Base-by-base conservation (phyloP, 2,888 invertebrate genomes). In the Callinectes sapidus region DNA sequence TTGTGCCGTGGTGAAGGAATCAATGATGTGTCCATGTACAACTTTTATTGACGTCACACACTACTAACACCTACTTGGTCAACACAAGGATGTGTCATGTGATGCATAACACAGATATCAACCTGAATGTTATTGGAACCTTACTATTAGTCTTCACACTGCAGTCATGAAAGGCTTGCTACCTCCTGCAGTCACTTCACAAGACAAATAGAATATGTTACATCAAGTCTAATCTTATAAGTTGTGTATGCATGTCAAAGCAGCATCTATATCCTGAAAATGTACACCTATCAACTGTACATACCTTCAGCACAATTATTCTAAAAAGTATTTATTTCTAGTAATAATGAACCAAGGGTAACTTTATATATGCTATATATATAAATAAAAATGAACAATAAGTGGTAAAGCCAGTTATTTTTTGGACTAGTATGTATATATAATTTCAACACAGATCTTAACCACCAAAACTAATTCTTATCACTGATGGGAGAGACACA, bases 41-140 rank as follows among this genome's bases (percentile, higher is more conserved):
- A 81, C 81, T 32, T 81, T 81, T 81, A 81, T 81, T 81, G 81
- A 81, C 81, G n/a, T 81, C 32, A 81, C 81, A 81, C 81, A 81
- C 81, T n/a, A 81, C 81, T 35, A 81, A 3, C 28, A 35, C 81
- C 81, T 35, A 14, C 35, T 81, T 81, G 81, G 81, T 81, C 81
- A 81, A 81, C 81, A 35, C 81, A 35, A 35, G 14, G 18, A 13
- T 35, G 81, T 35, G n/a, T 71, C 35, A n/a, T 61, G 35, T 81
- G 81, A 35, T 16, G 35, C 81, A 35, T 16, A 81, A 23, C 81
- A 32, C 13, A 32, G 81, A 35, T 32, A 81, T 28, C 77, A 81
- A n/a, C 77, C 77, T 32, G 8, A 13, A 81, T 35, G 81, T 81
- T 35, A 32, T 35, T 2, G 16, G n/a, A 81, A 14, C 16, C 14